phyloP scores from a whole-genome alignment of 2,113 vertebrate species.

The Pseudopodoces humilis region DNA sequence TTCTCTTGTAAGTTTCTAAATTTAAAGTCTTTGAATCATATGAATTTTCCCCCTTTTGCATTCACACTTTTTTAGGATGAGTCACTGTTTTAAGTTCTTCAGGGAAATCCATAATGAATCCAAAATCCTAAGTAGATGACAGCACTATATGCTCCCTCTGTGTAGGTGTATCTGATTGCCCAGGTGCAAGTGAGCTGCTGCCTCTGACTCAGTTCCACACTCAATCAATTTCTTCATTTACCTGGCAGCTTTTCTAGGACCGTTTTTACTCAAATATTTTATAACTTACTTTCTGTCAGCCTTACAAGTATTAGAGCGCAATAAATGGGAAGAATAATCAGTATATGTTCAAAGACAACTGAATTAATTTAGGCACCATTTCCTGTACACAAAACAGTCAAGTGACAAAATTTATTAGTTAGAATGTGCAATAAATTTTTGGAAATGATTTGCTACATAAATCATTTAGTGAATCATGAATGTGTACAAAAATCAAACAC shows the following conservation, averaged over 20 bases:
- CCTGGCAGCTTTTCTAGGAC: neutral
- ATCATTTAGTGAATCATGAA: neutral
- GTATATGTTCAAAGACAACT: neutral
- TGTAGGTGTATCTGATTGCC: neutral
- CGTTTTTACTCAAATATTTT: neutral
- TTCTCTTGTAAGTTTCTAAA: neutral
- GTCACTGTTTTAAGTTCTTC: neutral
- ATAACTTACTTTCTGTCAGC: neutral
- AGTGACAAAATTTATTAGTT: neutral
- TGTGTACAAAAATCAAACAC: neutral
- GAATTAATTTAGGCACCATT: neutral
- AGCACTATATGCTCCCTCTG: neutral
- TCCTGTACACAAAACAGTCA: neutral
- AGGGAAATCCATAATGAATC: neutral
- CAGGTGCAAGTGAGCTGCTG: neutral
- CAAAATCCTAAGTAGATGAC: neutral
- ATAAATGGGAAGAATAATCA: neutral
- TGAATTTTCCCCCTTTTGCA: neutral
- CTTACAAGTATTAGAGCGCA: neutral
- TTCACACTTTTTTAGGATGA: neutral
- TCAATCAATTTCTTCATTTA: neutral
- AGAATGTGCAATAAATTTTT: neutral
- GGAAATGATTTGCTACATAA: neutral
- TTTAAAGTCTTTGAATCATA: neutral
- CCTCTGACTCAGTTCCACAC: neutral